These are phyloP conservation scores for Zosterops japonicus DNA, from an alignment of 2,113 vertebrate species.

Conservation along the genomic window DNA sequence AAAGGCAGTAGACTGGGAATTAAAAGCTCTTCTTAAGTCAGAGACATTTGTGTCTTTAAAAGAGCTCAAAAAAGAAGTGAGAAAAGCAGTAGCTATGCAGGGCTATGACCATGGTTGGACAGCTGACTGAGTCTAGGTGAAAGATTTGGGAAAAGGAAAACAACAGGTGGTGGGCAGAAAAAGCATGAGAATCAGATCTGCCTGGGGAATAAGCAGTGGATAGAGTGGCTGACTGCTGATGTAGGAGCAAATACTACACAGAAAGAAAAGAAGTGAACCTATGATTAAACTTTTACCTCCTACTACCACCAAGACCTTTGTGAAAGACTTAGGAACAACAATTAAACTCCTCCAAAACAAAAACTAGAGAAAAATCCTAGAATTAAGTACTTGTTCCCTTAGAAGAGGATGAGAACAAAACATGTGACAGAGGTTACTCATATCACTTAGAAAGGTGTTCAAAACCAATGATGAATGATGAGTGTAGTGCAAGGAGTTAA, in stretches of 20 bases:
- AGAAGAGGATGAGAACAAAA: neutral
- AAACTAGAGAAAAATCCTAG: neutral
- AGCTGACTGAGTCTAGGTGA: constrained; percentile 31
- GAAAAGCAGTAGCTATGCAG: neutral
- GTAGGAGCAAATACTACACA: neutral
- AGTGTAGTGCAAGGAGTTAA: neutral
- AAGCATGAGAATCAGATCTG: constrained; percentile 16
- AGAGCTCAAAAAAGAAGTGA: neutral
- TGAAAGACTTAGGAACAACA: neutral
- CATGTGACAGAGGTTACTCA: neutral
- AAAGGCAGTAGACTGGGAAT: neutral
- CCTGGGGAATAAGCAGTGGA: constrained; percentile 39
- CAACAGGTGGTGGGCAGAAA: constrained; percentile 43
- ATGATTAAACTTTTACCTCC: neutral
- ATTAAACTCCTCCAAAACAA: neutral
- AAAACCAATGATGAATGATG: neutral
- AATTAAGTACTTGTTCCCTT: neutral
- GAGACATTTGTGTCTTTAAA: neutral
- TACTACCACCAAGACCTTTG: neutral
- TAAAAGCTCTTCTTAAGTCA: neutral
- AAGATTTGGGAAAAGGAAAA: constrained; percentile 42
- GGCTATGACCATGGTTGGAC: neutral
- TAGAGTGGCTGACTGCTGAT: constrained; percentile 23
- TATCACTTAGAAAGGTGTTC: neutral
- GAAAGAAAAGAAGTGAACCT: neutral